phyloP scores from a whole-genome alignment of 2,888 invertebrate species.

The Petrophora chlorosata region DNA sequence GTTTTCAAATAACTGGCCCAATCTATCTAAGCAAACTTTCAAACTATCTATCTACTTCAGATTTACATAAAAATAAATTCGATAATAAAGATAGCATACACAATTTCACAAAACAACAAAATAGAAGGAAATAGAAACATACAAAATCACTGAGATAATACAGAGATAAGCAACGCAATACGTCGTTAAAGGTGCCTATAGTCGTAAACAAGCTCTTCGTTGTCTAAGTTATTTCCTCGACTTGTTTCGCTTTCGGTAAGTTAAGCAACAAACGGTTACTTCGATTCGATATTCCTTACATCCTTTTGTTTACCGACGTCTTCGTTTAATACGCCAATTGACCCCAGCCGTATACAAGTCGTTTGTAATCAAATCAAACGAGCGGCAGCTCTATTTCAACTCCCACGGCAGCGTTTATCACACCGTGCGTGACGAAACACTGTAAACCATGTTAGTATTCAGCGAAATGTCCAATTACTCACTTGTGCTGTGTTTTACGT shows the following conservation, averaged over 20 bases:
- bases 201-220: conserved; percentile 2
- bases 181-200: background rate
- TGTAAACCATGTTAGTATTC: conserved; percentile 44
- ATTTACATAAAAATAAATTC: no score
- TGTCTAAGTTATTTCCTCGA: background rate
- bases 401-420: conserved; percentile 32
- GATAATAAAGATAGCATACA: no score
- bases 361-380: conserved; percentile 21
- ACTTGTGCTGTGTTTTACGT: conserved; percentile 36
- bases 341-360: conserved; percentile 14
- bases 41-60: no score
- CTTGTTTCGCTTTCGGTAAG: background rate
- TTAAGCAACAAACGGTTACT: conserved; percentile 36
- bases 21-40: no score
- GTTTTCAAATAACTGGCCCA: no score
- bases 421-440: conserved; percentile 41
- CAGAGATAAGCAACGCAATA: background rate
- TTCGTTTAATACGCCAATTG: conserved; percentile 14
- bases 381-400: conserved; percentile 15
- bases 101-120: no score
- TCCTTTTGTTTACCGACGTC: conserved; percentile 8
- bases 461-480: conserved; percentile 47
- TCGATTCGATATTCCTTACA: conserved; percentile 22
- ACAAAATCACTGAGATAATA: no score
- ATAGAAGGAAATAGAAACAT: no score